Evolutionary conservation across 2,113 vertebrate species (phyloP), one percentile per base, ranked within the genome.

Genomic region (Paraplagusia blochii): DNA sequence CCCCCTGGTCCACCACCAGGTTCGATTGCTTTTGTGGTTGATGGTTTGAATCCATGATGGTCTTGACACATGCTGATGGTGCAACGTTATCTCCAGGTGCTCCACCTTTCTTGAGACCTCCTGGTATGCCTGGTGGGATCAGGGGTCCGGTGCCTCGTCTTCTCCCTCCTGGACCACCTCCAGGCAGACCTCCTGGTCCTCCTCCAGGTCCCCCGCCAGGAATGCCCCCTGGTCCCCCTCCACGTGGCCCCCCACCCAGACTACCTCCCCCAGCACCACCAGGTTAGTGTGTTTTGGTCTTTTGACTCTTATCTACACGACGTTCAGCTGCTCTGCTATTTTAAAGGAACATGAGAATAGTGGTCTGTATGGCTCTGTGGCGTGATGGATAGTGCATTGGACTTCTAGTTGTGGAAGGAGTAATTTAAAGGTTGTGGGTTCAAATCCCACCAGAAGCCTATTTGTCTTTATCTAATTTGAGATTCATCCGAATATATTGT

Each of bases 1-100:
- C 96, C 95, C 56, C 96, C 96, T n/a, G 96, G 95, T 0, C 96
- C 96, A 34, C 96, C 96, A 44, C 96, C 96, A 76, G 96, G 96
- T 95, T 40, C 81, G 80, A 74, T 36, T 29, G 22, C 6, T 29
- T 6, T 50, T 11, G 22, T 36, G 5, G 12, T 33, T 38, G 1
- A 39, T 9, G 16, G 17, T 14, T 0, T 15, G 22, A 8, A 1
- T 35, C 4, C 12, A 29, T 22, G 1, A 3, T 48, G 58, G 9
- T 8, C 6, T 16, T 48, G 11, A 35, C 49, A 13, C 39, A 0
- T 50, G 51, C 15, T 65, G 6, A 29, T 29, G 22, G 2, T 29
- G 22, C 6, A 29, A 29, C 22, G n/a, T 55, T 43, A 8, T 57
- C 2, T 66, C 18, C 12, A 98, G 97, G 96, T 67, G 95, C 95